Base-by-base conservation (phyloP, 2,888 invertebrate genomes). In the Papilio protenor region DNA sequence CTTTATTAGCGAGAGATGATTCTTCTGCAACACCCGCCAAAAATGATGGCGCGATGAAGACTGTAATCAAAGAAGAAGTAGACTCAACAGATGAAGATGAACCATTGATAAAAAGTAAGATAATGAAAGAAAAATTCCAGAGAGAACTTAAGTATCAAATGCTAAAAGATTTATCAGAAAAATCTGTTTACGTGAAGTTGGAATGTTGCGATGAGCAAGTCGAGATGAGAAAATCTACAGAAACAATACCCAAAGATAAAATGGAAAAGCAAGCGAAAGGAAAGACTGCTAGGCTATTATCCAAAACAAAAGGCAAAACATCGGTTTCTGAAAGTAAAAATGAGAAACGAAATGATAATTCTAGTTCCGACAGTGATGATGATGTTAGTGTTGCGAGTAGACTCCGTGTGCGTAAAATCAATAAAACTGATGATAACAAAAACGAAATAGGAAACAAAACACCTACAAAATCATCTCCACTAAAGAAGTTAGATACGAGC, bases 171-270 rank as follows among this genome's bases (percentile, higher is more conserved):
- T 89, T 94, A 78, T 91, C 94, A 0, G 92, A 94, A 87, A 94
- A 94, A 85, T 92, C 94, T 33, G 92, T 94, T 10, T 94, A 94
- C 82, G 94, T 94, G 33, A 94, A 94, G 85, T 84, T 95, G 79
- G 93, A 94, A 85, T 93, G 94, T 86, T 94, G 92, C 84, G 93
- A 95, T 84, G 93, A 92, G 76, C 93, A 92, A 84, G 87, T 94
- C 76, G 33, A 92, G 88, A 33, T 33, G 33, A 91, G 90, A 85
- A 92, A 90, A 84, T 93, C 93, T 23, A 83, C 89, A 70, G 93
- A 92, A 80, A 88, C 88, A 27, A 78, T 79, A n/a, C 80, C 83
- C 61, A 91, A 89, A 84, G 91, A 93, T 16, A 91, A 88, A 80
- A 89, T 89, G 79, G 91, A 90, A 73, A 92, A 89, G 84, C 86